Evolutionary conservation across 1,140 invertebrate genomes (phyloP), one percentile per base, ranked within the genome.

Genomic region (Hormaphis cornu): DNA sequence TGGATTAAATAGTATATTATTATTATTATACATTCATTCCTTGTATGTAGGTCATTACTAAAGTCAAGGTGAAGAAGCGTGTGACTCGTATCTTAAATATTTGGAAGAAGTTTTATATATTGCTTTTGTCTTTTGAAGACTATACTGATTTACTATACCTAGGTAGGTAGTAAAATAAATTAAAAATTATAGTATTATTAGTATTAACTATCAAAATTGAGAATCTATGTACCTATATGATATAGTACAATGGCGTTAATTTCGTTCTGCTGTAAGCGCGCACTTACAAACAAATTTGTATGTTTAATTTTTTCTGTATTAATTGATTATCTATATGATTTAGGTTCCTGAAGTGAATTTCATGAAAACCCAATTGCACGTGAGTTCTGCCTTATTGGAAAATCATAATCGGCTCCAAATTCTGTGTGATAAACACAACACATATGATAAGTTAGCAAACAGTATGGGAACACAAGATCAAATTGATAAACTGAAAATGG

Each of bases 41-140:
- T 54, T 54, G 3, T 35, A 33, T 56, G 53, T 56, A 56, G 53
- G 53, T 56, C 53, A 56, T 56, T 22, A 56, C 16, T 22, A n/a
- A n/a, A 37, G 33, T 37, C 53, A 56, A 56, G 30, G 33, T 56
- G 18, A 56, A 56, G 18, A n/a, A n/a, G n/a, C n/a, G n/a, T 22
- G 4, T 18, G 16, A 56, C 22, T 35, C 20, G 18, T 56, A 54
- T n/a, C n/a, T n/a, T n/a, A n/a, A n/a, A 20, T 28, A 28, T 52
- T 52, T 52, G 14, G 28, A 33, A 30, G 52, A n/a, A n/a, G n/a
- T n/a, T n/a, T n/a, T n/a, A n/a, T n/a, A n/a, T n/a, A n/a, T n/a
- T n/a, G n/a, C n/a, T n/a, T n/a, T n/a, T n/a, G n/a, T n/a, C n/a
- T n/a, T n/a, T n/a, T n/a, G n/a, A n/a, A n/a, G n/a, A n/a, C n/a